Percentiles rank a stretch among this genome's conserved stretches.
Evolutionary conservation across 2,888 invertebrate species (phyloP).

Genomic region (Lamellibrachia satsuma): DNA sequence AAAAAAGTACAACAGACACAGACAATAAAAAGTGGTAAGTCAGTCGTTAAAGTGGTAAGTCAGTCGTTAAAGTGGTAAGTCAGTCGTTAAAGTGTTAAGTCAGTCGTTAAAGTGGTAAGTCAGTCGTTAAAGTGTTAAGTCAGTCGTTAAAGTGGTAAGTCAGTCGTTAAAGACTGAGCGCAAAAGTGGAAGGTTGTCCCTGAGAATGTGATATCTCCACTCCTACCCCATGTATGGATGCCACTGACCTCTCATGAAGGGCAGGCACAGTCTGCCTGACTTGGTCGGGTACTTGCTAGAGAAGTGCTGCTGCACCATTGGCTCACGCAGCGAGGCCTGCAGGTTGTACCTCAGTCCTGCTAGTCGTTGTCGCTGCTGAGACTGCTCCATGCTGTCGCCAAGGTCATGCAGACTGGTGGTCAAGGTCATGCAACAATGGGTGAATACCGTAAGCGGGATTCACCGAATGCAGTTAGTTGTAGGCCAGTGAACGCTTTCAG

Average conservation of each 20-base stretch:
- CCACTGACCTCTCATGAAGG: slow-evolving; percentile 41
- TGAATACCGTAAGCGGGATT: not conserved
- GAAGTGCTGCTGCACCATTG: slow-evolving; percentile 38
- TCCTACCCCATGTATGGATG: not conserved
- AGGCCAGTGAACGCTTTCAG: not conserved
- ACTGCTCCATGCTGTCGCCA: slow-evolving; percentile 49
- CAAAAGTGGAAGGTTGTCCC: too few species aligned
- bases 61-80: too few species aligned
- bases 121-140: too few species aligned
- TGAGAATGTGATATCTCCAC: slow-evolving; percentile 66
- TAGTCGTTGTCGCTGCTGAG: slow-evolving; percentile 44
- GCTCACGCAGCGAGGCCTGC: slow-evolving; percentile 43
- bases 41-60: too few species aligned
- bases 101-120: too few species aligned
- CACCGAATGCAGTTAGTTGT: not conserved
- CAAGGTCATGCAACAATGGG: not conserved
- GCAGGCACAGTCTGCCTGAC: slow-evolving; percentile 51
- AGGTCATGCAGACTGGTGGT: slow-evolving; percentile 36
- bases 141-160: too few species aligned
- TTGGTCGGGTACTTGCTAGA: slow-evolving; percentile 60
- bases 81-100: too few species aligned
- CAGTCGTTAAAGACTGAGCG: too few species aligned
- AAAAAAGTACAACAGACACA: too few species aligned
- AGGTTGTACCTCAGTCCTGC: slow-evolving; percentile 50
- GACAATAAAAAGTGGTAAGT: too few species aligned